Evolutionary conservation across 2,797 vertebrate species (phyloP), one percentile per base, ranked within the genome.

Genomic region (Chiroxiphia lanceolata): DNA sequence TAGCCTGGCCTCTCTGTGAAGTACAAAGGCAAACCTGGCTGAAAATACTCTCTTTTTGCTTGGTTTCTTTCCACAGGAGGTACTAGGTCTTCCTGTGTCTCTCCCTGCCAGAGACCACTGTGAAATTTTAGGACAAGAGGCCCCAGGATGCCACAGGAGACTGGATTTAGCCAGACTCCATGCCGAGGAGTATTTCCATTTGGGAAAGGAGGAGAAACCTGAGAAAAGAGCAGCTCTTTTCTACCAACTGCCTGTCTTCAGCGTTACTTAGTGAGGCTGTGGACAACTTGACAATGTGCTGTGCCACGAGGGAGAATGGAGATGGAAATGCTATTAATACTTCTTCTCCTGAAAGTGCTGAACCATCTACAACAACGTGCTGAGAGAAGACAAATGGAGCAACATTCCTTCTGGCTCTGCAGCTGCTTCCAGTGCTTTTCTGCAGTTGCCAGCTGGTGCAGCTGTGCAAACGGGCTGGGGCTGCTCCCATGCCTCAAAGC

Each of bases 381-480:
- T 78, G 61, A 88, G 65, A 9, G 56, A 84, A 71, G 74, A 83
- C 27, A 95, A 93, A 89, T 13, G n/a, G 79, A 95, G 27, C 26
- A 60, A 81, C 44, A 5, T 42, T 91, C 80, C 85, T 88, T 53
- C 93, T 84, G 88, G 74, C 83, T 86, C 87, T 87, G 87, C 91
- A 94, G 87, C 91, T 95, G 93, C 86, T 83, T 75, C 76, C 76
- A 86, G 61, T 27, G 45, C 34, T 83, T 93, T 81, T 38, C 69
- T 0, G 13, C 56, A 89, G 74, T 54, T 0, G 1, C 61, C 61
- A 92, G 84, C 84, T 67, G 53, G 63, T 63, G 63, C 7, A 22
- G 77, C 61, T 87, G 61, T 72, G 64, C 64, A 68, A 44, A 86
- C 0, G 0, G 61, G 50, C 63, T 72, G 38, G 45, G 71, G 60